Evolutionary conservation across 2,113 vertebrate genomes (phyloP), one percentile per base, ranked within the genome.

Genomic region (Coryphaenoides rupestris): DNA sequence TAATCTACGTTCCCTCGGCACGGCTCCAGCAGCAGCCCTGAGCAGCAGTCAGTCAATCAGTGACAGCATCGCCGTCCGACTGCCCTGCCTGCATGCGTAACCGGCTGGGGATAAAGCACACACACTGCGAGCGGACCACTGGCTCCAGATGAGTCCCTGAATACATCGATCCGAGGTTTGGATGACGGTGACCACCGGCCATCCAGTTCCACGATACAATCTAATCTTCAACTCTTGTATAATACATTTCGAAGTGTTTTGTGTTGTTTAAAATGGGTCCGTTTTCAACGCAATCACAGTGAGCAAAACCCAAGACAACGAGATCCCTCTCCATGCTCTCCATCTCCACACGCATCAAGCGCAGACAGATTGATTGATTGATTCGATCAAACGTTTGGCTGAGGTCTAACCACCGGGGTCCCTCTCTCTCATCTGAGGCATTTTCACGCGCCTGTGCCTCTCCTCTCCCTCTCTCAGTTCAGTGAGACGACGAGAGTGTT

Each of bases 301-400:
- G 56, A 80, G 68, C 76, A 26, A 40, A 65, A 77, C 72, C 19
- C 52, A 49, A 40, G 63, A 57, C 65, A 63, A 64, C 13, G 33
- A 40, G 13, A 40, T n/a, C 47, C 47, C 47, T 17, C 2, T 13
- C 15, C 47, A n/a, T n/a, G 47, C 69, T 62, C n/a, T 16, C 15
- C 58, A 63, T 40, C 33, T 40, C 50, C 55, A 64, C 65, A 23
- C 66, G 69, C 61, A 65, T 74, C 68, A 64, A 2, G 40, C 54
- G 74, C 62, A 70, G 45, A 82, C 26, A 77, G 57, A 75, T 68
- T 55, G 64, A 62, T 55, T 40, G 33, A 40, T 74, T 72, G 73
- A 74, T 78, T 78, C 62, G 70, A 64, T 74, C 58, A 66, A 56
- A 68, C 72, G 68, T 50, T 50, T 50, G 47, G 47, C 15, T 50